phyloP scores from a whole-genome alignment of 64 coral and sea anemone species.

The Porites lutea region DNA sequence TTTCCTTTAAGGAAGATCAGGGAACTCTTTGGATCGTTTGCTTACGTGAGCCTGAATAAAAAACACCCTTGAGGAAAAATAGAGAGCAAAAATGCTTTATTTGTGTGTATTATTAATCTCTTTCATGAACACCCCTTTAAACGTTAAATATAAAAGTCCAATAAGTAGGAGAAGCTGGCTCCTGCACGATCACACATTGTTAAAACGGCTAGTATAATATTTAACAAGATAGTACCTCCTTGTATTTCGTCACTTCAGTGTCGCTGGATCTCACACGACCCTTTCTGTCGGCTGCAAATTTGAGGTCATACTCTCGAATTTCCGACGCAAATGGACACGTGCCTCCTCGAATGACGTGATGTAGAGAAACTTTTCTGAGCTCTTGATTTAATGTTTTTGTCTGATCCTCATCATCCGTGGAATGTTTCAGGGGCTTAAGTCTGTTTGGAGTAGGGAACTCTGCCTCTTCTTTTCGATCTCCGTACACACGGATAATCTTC shows the following conservation, averaged over 20 bases:
- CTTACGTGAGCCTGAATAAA: too few relatives aligned
- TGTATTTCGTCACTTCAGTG: slow-evolving; percentile 52
- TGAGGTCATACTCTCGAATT: slow-evolving; percentile 38
- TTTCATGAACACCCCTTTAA: too few relatives aligned
- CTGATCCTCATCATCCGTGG: slow-evolving; percentile 31
- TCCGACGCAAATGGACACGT: slow-evolving; percentile 52
- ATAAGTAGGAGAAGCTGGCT: too few relatives aligned
- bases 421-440: slow-evolving; percentile 22
- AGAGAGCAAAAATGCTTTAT: too few relatives aligned
- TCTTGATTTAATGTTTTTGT: slow-evolving; percentile 17
- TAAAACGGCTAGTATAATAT: too few relatives aligned
- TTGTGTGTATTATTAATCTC: too few relatives aligned
- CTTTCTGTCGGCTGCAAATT: slow-evolving; percentile 27
- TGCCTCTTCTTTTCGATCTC: slow-evolving; percentile 52
- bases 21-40: too few relatives aligned
- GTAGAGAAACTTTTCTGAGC: slow-evolving; percentile 66
- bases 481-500: slow-evolving; percentile 87
- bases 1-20: too few relatives aligned
- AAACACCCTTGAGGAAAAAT: too few relatives aligned
- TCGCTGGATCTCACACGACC: background rate
- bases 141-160: too few relatives aligned
- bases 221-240: slow-evolving; percentile 22
- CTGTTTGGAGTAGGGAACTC: slow-evolving; percentile 90
- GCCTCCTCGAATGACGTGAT: slow-evolving; percentile 78
- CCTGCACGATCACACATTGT: too few relatives aligned